Conservation (phyloP, 1,140 invertebrate genomes). For the Holcopasites calliopsidis region DNA sequence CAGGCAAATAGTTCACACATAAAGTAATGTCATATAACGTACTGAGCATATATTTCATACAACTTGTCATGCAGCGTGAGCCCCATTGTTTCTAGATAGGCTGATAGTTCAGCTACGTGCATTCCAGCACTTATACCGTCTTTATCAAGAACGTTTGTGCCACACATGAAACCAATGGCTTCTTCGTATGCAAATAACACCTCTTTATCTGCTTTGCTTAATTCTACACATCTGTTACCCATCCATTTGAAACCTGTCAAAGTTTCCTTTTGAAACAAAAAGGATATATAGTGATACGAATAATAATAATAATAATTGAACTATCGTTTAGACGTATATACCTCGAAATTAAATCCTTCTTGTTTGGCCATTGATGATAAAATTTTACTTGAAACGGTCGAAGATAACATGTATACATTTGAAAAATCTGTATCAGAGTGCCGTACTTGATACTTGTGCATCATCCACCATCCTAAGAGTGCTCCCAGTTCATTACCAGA, state of each 20-base stretch:
- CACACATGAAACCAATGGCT: slow-evolving; percentile 97
- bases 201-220: slow-evolving; percentile 84
- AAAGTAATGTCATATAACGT: slow-evolving; percentile 26
- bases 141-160: slow-evolving; percentile 93
- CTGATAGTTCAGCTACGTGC: slow-evolving; percentile 88
- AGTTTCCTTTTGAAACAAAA: slow-evolving; percentile 86
- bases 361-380: slow-evolving; percentile 89
- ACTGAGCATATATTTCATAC: slow-evolving; percentile 89
- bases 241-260: slow-evolving; percentile 99
- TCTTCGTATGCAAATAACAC: slow-evolving; percentile 98
- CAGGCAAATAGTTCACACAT: not conserved
- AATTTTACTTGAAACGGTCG: slow-evolving; percentile 98
- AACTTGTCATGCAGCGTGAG: slow-evolving; percentile 88
- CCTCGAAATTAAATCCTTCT: slow-evolving; percentile 92
- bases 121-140: slow-evolving; percentile 95
- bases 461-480: slow-evolving; percentile 96
- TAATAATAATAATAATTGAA: not conserved
- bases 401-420: slow-evolving; percentile 91
- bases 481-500: slow-evolving; percentile 97
- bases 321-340: slow-evolving; percentile 65
- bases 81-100: slow-evolving; percentile 85
- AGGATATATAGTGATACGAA: slow-evolving; percentile 20
- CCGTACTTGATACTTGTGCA: slow-evolving; percentile 82
- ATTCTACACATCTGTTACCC: slow-evolving; percentile 92
- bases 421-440: slow-evolving; percentile 77